Evolutionary conservation across 2,113 vertebrate genomes (phyloP).

Genomic region (Corydoras maculifer): DNA sequence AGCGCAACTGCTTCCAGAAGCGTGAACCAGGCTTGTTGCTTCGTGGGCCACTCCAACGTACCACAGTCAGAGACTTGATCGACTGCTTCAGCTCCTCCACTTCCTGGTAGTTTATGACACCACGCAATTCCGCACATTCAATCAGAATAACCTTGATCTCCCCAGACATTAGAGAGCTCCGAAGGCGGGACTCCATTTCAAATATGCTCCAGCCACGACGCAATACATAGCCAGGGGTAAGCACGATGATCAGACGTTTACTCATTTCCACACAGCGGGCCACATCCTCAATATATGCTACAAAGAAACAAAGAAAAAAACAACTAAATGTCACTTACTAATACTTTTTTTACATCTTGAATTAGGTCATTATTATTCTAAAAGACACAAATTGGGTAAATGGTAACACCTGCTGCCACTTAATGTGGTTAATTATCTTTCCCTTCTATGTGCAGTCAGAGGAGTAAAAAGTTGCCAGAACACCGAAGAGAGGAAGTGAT

Average conservation of each 20-base stretch:
- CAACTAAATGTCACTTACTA: too few species aligned
- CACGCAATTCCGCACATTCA: conserved; percentile 91
- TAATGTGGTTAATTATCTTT: too few species aligned
- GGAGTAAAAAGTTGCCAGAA: too few species aligned
- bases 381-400: too few species aligned
- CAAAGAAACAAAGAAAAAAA: conserved; percentile 43
- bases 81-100: conserved; percentile 96
- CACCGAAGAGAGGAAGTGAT: too few species aligned
- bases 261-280: conserved; percentile 97
- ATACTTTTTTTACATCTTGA: too few species aligned
- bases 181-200: conserved; percentile 94
- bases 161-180: conserved; percentile 91
- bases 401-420: too few species aligned
- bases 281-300: conserved; percentile 98
- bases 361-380: too few species aligned
- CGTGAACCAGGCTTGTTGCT: conserved; percentile 98
- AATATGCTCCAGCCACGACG: conserved; percentile 99
- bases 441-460: too few species aligned
- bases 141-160: conserved; percentile 98
- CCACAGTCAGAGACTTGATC: conserved; percentile 93
- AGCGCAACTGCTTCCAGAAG: conserved; percentile 99
- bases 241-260: conserved; percentile 94
- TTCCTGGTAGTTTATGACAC: conserved; percentile 99
- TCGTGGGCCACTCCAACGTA: conserved; percentile 93
- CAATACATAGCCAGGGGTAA: conserved; percentile 96